Percentiles rank a stretch among this genome's conserved stretches.
phyloP scores from a whole-genome alignment of 2,797 vertebrate species.

The Tachyglossus aculeatus region DNA sequence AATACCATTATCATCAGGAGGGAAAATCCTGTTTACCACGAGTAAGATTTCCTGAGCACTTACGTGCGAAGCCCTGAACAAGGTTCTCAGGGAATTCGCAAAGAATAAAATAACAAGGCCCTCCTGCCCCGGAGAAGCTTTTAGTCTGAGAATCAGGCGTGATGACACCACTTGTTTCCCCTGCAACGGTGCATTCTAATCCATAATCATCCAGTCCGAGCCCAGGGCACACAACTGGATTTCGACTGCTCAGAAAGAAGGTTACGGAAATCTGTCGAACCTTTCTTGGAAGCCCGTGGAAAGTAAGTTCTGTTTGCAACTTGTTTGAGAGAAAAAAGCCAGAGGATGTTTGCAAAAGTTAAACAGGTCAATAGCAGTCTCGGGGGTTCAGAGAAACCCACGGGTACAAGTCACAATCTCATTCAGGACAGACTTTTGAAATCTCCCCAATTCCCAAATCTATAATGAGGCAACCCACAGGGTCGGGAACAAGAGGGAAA shows the following conservation, averaged over 20 bases:
- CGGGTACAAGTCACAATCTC: not conserved
- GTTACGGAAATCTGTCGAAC: constrained; percentile 29
- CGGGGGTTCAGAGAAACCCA: not conserved
- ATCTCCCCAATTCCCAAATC: not conserved
- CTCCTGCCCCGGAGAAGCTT: no score
- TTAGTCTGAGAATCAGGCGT: no score
- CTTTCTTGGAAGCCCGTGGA: not conserved
- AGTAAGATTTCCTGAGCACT: no score
- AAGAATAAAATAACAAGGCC: no score
- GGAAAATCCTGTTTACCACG: constrained; percentile 4
- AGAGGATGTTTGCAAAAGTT: not conserved
- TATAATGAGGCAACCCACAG: constrained; percentile 10
- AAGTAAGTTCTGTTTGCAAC: not conserved
- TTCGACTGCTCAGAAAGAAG: not conserved
- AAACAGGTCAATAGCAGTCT: not conserved
- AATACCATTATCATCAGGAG: no score
- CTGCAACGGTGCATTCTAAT: constrained; percentile 10
- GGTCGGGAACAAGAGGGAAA: not conserved
- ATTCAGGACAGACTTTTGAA: not conserved
- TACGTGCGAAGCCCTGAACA: no score
- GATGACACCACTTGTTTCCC: constrained; percentile 4
- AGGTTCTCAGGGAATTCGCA: no score
- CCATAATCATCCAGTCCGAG: constrained; percentile 2
- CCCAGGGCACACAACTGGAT: not conserved
- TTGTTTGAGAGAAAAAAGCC: constrained; percentile 33